A percentile compares a stretch with the other conserved stretches of the same genome.
Conservation (phyloP, 2,888 invertebrate species). For the Papilio gigon region DNA sequence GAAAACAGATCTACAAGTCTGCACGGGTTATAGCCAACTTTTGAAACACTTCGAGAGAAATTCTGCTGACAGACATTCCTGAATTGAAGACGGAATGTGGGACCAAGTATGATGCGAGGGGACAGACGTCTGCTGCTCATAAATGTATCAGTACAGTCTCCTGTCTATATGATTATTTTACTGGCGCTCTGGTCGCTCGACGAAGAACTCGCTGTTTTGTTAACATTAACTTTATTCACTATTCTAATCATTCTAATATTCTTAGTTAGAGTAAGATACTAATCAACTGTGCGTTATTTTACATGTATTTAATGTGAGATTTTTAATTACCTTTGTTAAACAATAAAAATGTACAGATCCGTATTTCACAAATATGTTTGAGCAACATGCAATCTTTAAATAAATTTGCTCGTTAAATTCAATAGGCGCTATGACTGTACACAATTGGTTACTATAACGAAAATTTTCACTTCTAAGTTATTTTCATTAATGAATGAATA, state of each 20-base stretch:
- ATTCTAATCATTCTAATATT: too few relatives aligned
- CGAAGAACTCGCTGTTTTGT: neutral
- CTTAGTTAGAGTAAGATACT: too few relatives aligned
- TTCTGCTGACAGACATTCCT: neutral
- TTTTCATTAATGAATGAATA: neutral
- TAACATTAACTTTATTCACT: too few relatives aligned
- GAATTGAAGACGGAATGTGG: neutral
- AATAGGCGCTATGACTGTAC: neutral
- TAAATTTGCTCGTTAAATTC: neutral
- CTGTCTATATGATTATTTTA: neutral
- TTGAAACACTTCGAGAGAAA: conserved; percentile 5
- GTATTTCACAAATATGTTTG: neutral
- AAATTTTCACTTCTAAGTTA: neutral
- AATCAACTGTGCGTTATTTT: too few relatives aligned
- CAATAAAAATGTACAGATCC: too few relatives aligned
- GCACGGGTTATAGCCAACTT: neutral
- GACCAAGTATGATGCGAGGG: conserved; percentile 4
- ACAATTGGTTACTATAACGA: neutral
- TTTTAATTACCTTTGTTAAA: too few relatives aligned
- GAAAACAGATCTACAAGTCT: neutral
- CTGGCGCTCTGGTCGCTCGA: neutral
- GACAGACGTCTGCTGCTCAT: conserved; percentile 17
- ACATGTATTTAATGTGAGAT: too few relatives aligned
- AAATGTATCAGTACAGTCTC: neutral
- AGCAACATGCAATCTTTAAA: neutral